These are phyloP conservation scores for Helostoma temminkii DNA, from an alignment of 2,797 vertebrate genomes.

Conservation along the genomic window DNA sequence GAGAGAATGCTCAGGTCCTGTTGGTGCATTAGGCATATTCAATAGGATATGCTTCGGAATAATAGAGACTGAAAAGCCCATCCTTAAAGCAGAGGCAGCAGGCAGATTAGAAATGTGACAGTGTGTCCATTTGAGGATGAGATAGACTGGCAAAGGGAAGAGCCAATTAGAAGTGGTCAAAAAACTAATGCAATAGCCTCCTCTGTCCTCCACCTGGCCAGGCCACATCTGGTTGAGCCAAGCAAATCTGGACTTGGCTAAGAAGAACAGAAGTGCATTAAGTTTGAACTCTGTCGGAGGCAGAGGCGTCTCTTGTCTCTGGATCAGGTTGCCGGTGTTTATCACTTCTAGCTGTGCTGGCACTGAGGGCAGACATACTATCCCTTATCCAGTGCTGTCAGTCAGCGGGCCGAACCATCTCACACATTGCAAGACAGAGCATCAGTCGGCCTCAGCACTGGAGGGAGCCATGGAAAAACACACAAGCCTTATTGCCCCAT, in stretches of 20 bases:
- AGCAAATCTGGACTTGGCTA: conserved; percentile 68
- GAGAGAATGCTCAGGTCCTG: conserved; percentile 78
- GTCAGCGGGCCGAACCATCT: conserved; percentile 80
- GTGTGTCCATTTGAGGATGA: conserved; percentile 43
- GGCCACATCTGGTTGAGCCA: conserved; percentile 43
- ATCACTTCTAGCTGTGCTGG: conserved; percentile 93
- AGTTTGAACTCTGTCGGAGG: conserved; percentile 91
- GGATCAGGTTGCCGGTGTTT: conserved; percentile 95
- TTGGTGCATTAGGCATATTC: conserved; percentile 72
- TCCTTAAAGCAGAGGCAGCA: conserved; percentile 71
- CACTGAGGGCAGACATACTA: conserved; percentile 91
- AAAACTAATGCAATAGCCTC: conserved; percentile 38
- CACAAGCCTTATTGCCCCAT: conserved; percentile 71
- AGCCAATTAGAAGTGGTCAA: conserved; percentile 44
- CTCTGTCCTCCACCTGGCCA: conserved; percentile 57
- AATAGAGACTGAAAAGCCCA: conserved; percentile 60
- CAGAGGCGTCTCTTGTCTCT: conserved; percentile 89
- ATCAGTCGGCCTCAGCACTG: conserved; percentile 71
- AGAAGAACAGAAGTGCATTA: conserved; percentile 86
- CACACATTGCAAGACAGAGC: conserved; percentile 81
- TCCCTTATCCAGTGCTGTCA: conserved; percentile 93
- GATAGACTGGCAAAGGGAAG: conserved; percentile 34
- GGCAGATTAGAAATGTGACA: conserved; percentile 82
- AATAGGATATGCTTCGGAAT: conserved; percentile 72
- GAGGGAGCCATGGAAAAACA: conserved; percentile 77